A percentile compares a stretch with the other conserved stretches of the same genome.
phyloP scores from a whole-genome alignment of 1,140 invertebrate genomes.

The Drosophila orena region DNA sequence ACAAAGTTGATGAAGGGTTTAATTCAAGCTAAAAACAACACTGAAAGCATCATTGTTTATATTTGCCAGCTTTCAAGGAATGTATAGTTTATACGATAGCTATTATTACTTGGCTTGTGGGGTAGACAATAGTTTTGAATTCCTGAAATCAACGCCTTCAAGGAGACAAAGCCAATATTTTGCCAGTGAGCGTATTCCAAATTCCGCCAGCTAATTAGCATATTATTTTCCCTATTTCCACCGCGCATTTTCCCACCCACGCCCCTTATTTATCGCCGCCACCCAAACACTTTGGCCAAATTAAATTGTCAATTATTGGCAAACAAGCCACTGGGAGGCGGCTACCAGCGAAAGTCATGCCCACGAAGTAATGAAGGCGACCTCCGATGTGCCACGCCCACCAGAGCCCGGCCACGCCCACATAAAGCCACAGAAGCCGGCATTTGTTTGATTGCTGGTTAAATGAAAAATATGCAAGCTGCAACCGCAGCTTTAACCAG shows the following conservation, averaged over 20 bases:
- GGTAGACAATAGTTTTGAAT: too few species aligned
- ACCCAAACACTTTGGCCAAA: constrained; percentile 64
- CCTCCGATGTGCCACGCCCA: constrained; percentile 15
- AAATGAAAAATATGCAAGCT: constrained; percentile 55
- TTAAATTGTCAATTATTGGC: constrained; percentile 81
- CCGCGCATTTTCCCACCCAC: neutral
- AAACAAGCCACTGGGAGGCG: constrained; percentile 59
- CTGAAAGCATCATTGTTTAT: neutral
- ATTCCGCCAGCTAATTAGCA: constrained; percentile 34
- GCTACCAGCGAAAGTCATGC: constrained; percentile 62
- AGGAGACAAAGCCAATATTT: constrained; percentile 1
- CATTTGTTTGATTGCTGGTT: constrained; percentile 55
- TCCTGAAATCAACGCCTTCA: neutral
- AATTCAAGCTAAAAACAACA: constrained; percentile 4
- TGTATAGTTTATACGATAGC: neutral
- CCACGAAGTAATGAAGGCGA: constrained; percentile 37
- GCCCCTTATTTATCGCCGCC: constrained; percentile 18
- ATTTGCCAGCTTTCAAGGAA: neutral
- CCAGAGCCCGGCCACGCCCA: neutral
- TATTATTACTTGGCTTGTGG: neutral
- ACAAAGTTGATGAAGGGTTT: constrained; percentile 7
- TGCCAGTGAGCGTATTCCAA: constrained; percentile 31
- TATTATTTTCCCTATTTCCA: constrained; percentile 8
- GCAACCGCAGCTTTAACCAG: constrained; percentile 76
- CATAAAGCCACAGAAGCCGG: constrained; percentile 54